Evolutionary conservation across 2,888 invertebrate genomes (phyloP).

Genomic region (Diploptera punctata): DNA sequence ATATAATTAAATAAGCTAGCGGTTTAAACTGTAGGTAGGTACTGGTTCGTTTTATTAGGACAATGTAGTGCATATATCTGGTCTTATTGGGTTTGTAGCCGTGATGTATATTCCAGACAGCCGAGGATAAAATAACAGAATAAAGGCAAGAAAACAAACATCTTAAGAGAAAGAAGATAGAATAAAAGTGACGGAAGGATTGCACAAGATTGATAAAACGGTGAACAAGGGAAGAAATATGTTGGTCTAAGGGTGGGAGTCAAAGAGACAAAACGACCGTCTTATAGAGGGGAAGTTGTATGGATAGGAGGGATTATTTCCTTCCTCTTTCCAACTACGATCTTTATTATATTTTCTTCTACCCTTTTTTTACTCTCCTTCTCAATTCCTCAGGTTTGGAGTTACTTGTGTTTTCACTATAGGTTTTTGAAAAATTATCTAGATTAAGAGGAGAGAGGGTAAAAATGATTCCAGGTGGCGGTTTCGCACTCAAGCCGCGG

Average conservation of each 20-base stretch:
- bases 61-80: no score
- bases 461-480: constrained; percentile 37
- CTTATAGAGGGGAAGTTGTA: constrained; percentile 34
- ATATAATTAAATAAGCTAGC: no score
- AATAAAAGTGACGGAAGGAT: not conserved
- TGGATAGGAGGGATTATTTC: constrained; percentile 31
- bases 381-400: not conserved
- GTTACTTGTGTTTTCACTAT: constrained; percentile 33
- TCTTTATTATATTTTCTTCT: constrained; percentile 24
- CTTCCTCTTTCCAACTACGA: not conserved
- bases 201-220: constrained; percentile 8
- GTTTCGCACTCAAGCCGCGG: constrained; percentile 28
- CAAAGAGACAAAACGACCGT: constrained; percentile 33
- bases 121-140: no score
- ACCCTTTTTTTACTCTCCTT: not conserved
- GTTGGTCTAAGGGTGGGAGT: constrained; percentile 14
- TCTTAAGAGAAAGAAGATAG: not conserved
- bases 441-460: constrained; percentile 36
- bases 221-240: not conserved
- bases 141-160: no score
- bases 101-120: no score
- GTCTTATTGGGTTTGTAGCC: no score
- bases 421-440: constrained; percentile 39
- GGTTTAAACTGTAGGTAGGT: no score
- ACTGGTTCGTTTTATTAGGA: no score